These are phyloP conservation scores for Hormaphis cornu DNA, from an alignment of 1,140 invertebrate genomes.

Conservation along the genomic window DNA sequence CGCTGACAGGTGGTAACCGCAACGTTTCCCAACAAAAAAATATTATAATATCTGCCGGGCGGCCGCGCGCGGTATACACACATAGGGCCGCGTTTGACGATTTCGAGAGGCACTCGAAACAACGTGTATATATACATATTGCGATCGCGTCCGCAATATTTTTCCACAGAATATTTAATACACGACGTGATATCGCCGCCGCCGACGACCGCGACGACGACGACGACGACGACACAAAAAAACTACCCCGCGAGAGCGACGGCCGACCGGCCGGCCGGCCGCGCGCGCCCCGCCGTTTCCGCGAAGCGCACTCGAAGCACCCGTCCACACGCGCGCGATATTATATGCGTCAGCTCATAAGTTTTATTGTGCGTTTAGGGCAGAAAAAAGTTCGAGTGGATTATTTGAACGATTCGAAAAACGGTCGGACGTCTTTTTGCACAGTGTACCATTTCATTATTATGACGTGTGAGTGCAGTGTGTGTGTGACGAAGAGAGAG, in stretches of 20 bases:
- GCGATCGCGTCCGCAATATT: not conserved
- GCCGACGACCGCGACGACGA: not conserved
- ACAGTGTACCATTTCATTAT: no score
- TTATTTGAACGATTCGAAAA: slow-evolving; percentile 25
- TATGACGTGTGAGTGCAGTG: not conserved
- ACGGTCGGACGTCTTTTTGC: slow-evolving; percentile 28
- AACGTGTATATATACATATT: not conserved
- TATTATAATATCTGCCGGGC: no score
- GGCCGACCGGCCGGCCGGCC: not conserved
- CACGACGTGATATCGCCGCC: not conserved
- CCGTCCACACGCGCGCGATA: not conserved
- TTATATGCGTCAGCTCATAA: not conserved
- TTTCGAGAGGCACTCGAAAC: no score
- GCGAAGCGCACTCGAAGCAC: not conserved
- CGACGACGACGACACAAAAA: not conserved
- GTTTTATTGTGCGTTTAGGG: not conserved
- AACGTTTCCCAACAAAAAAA: slow-evolving; percentile 25
- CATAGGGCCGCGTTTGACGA: no score
- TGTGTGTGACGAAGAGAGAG: not conserved
- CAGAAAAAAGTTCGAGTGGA: slow-evolving; percentile 26
- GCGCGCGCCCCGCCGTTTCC: not conserved
- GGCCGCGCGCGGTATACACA: not conserved
- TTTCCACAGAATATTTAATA: no score
- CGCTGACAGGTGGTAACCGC: slow-evolving; percentile 30
- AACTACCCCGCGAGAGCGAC: not conserved